Evolutionary conservation across 1,140 invertebrate genomes (phyloP).

Genomic region (Magallana gigas): DNA sequence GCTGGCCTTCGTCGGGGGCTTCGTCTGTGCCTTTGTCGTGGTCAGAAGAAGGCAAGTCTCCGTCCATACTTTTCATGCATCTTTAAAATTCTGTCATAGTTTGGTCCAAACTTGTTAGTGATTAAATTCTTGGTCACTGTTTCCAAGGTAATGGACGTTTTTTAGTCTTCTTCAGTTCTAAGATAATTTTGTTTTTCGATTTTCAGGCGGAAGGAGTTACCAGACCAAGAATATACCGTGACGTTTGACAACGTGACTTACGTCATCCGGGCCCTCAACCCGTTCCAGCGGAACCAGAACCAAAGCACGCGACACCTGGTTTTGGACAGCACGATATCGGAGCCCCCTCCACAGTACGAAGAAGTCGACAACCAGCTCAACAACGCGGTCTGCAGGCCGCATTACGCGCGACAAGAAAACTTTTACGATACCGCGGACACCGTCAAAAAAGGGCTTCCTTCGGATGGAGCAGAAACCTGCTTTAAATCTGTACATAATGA

Average conservation of each 20-base stretch:
- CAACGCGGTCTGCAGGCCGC: not conserved
- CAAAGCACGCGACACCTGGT: not conserved
- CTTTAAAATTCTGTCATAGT: too few relatives aligned
- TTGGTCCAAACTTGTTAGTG: too few relatives aligned
- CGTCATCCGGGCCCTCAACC: constrained; percentile 5
- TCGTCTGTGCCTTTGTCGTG: not conserved
- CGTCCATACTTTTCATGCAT: too few relatives aligned
- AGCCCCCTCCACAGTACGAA: not conserved
- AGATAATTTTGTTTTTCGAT: too few relatives aligned
- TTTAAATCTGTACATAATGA: not conserved
- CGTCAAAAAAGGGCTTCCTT: not conserved
- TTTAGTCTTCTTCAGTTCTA: too few relatives aligned
- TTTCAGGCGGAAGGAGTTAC: not conserved
- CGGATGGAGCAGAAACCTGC: not conserved
- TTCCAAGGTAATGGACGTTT: too few relatives aligned
- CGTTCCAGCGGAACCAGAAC: not conserved
- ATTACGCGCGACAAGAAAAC: not conserved
- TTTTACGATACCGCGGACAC: constrained; percentile 5
- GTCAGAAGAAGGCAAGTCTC: constrained; percentile 1
- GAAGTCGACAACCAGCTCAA: constrained; percentile 5
- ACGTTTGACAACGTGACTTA: constrained; percentile 3
- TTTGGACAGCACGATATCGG: not conserved
- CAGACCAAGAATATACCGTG: constrained; percentile 5
- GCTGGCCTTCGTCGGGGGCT: not conserved
- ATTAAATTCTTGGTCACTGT: too few relatives aligned